phyloP scores from a whole-genome alignment of 1,140 invertebrate genomes.

The Drosophila ananassae region DNA sequence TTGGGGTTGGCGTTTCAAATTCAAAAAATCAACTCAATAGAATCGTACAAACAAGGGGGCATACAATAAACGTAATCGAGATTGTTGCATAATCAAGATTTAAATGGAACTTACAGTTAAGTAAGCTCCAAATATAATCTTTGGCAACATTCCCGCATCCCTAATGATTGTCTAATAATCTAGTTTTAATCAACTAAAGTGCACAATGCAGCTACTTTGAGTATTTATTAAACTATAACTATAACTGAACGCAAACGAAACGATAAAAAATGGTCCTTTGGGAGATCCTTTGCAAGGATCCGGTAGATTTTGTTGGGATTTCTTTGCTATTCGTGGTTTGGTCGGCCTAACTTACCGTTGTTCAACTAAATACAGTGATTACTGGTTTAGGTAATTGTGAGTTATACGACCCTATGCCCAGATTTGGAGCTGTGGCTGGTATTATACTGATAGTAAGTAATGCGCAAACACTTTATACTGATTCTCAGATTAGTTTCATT shows the following conservation, averaged over 20 bases:
- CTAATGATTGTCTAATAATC: conserved; percentile 31
- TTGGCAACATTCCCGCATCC: conserved; percentile 6
- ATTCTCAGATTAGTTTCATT: conserved; percentile 47
- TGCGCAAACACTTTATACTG: conserved; percentile 60
- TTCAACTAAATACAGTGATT: conserved; percentile 34
- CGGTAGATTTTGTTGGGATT: conserved; percentile 14
- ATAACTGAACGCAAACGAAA: conserved; percentile 46
- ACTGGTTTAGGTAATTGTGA: conserved; percentile 25
- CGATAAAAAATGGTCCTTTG: conserved; percentile 23
- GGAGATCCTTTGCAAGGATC: conserved; percentile 5
- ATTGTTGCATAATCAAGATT: neutral
- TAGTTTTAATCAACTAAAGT: conserved; percentile 53
- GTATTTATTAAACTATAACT: conserved; percentile 32
- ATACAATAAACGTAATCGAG: conserved; percentile 5
- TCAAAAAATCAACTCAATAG: conserved; percentile 40
- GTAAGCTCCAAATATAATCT: neutral
- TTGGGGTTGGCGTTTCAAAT: conserved; percentile 28
- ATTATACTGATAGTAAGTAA: conserved; percentile 9
- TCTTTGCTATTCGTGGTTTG: conserved; percentile 2
- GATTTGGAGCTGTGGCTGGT: conserved; percentile 15
- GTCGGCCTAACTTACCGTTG: conserved; percentile 56
- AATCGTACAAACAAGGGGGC: conserved; percentile 30
- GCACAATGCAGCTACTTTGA: conserved; percentile 66
- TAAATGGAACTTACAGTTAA: neutral
- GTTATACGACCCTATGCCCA: conserved; percentile 25